phyloP scores from a whole-genome alignment of 2,797 vertebrate species.

The Enteromius mattozi region DNA sequence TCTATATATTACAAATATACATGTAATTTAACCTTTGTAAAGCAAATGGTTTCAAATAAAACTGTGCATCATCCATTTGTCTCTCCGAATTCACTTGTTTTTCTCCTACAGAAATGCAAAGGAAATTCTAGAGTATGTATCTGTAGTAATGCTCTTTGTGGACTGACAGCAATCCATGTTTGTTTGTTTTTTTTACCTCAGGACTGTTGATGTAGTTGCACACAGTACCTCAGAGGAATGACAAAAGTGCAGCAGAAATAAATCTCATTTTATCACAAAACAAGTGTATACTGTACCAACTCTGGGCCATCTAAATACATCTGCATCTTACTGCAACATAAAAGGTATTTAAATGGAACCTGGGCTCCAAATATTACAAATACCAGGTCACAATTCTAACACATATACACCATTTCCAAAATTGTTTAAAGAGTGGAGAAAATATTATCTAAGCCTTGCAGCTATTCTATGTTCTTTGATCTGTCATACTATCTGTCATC shows the following conservation, averaged over 20 bases:
- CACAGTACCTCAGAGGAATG: constrained; percentile 18
- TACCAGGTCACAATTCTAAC: neutral
- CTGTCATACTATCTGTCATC: no score
- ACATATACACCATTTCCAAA: neutral
- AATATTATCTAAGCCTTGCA: neutral
- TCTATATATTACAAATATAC: neutral
- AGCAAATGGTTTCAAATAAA: neutral
- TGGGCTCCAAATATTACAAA: neutral
- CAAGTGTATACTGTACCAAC: neutral
- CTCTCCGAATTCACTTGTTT: constrained; percentile 14
- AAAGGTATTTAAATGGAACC: neutral
- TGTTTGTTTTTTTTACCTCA: neutral
- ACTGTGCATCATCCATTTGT: neutral
- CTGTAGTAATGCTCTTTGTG: neutral
- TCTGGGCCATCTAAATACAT: constrained; percentile 18
- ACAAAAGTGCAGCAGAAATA: neutral
- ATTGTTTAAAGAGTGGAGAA: neutral
- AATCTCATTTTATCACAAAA: constrained; percentile 1
- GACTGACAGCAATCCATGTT: neutral
- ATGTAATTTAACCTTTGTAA: constrained; percentile 20
- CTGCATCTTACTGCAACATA: neutral
- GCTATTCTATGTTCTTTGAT: neutral
- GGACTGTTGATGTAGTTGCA: constrained; percentile 14
- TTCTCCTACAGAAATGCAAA: constrained; percentile 10
- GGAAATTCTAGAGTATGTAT: constrained; percentile 14